phyloP scores from a whole-genome alignment of 2,797 vertebrate genomes.

The Dermochelys coriacea region DNA sequence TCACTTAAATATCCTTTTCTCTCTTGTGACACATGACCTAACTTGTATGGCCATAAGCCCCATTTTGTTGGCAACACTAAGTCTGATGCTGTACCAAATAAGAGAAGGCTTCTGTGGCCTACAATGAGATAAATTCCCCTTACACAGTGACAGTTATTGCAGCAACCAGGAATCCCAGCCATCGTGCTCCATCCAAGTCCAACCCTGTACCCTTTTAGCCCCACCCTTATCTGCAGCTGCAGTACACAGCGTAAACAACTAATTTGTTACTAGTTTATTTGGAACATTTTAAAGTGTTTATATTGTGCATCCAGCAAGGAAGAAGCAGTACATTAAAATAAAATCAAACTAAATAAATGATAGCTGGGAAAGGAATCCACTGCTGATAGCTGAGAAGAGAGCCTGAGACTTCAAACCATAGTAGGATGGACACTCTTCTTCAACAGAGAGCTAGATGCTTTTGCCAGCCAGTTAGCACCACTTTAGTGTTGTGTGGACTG shows the following conservation, averaged over 20 bases:
- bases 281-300: neutral
- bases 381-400: neutral
- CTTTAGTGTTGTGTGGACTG: neutral
- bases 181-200: neutral
- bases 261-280: neutral
- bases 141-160: neutral
- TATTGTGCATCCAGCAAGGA: neutral
- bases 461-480: neutral
- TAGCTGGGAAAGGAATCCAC: neutral
- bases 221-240: neutral
- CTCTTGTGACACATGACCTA: neutral
- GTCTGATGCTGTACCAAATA: neutral
- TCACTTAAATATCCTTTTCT: neutral
- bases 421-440: accelerated
- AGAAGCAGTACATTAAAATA: neutral
- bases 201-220: neutral
- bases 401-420: neutral
- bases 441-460: neutral
- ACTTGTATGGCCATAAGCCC: neutral
- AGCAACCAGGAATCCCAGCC: neutral
- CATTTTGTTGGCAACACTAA: neutral
- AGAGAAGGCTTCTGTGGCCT: neutral
- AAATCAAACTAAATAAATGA: neutral
- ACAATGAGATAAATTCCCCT: neutral
- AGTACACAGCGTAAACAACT: neutral